Percentiles rank a stretch among this genome's conserved stretches.
Conservation (phyloP, 2,888 invertebrate genomes). For the Himalopsyche tibetana region DNA sequence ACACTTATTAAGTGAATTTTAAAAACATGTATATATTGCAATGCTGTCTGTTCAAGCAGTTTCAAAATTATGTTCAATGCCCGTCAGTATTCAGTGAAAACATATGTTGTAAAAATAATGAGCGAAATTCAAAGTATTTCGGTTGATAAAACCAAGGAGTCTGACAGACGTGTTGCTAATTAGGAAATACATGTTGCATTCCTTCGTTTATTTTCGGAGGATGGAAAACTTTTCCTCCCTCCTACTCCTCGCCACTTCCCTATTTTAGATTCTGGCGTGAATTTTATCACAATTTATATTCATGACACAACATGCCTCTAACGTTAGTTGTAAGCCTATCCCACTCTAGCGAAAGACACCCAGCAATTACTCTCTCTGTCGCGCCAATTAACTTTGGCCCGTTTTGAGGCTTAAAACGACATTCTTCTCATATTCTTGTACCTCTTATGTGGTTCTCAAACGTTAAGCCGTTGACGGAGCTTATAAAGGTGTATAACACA, state of each 20-base stretch:
- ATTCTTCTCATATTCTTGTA: conserved; percentile 49
- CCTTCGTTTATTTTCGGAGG: conserved; percentile 52
- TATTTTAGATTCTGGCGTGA: conserved; percentile 70
- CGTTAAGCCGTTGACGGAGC: not conserved
- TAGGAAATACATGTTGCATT: conserved; percentile 55
- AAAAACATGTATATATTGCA: too few relatives aligned
- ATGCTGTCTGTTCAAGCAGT: too few relatives aligned
- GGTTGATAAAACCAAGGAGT: too few relatives aligned
- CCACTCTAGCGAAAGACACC: conserved; percentile 50
- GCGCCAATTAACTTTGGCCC: conserved; percentile 64
- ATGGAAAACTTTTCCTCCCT: conserved; percentile 45
- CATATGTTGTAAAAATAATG: too few relatives aligned
- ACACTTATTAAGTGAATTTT: too few relatives aligned
- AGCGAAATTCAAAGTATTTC: too few relatives aligned
- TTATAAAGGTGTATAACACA: too few relatives aligned
- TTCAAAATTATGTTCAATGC: too few relatives aligned
- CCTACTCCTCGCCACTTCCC: conserved; percentile 63
- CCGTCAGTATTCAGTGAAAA: too few relatives aligned
- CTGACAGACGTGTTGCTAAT: conserved; percentile 52
- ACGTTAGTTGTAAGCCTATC: conserved; percentile 58
- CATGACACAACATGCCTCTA: conserved; percentile 76
- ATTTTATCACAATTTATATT: conserved; percentile 81
- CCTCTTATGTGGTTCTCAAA: conserved; percentile 45
- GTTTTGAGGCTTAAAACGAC: conserved; percentile 58
- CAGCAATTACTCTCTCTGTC: conserved; percentile 60